Evolutionary conservation across 1,140 invertebrate genomes (phyloP), one percentile per base, ranked within the genome.

Genomic region (Tribolium castaneum): DNA sequence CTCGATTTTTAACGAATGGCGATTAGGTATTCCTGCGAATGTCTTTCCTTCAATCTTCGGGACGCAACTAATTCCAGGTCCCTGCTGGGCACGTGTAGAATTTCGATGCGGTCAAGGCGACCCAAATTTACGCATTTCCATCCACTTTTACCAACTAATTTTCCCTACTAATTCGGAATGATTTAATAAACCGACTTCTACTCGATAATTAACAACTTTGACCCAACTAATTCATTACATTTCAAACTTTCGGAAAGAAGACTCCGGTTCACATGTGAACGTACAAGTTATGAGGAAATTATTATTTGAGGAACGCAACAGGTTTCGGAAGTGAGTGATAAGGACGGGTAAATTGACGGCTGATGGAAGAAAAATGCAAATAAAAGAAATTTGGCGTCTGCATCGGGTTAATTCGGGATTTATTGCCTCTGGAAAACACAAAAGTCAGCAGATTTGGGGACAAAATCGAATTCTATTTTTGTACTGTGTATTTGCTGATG

Each of bases 41-140:
- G 5, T n/a, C 59, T 35, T 35, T 66, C 30, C 30, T 35, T 66
- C 59, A 66, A 66, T 35, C 59, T 25, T 62, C 9, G 9, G 7
- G 16, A 25, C 14, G 56, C 1, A 62, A 62, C 56, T 66, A 66
- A 66, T 66, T 12, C 30, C 34, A 66, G 30, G 25, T 66, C 59
- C 10, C 34, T 66, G 19, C 30, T 66, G 30, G 1, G 35, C 59
- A 66, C 30, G 59, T 66, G 30, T 66, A 66, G 59, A 66, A 66
- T 66, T 66, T 35, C 59, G 59, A 66, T 35, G 59, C 59, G 59
- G 59, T 66, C 59, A 66, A 66, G 59, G 59, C 30, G 30, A 66
- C 59, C 59, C 30, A 66, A 59, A 66, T 22, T 12, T 16, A 66
- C 54, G 16, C 54, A n/a, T n/a, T 22, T 22, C 16, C 54, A 59